These are phyloP conservation scores for Conus ventricosus DNA, from an alignment of 1,140 invertebrate species.

Conservation along the genomic window DNA sequence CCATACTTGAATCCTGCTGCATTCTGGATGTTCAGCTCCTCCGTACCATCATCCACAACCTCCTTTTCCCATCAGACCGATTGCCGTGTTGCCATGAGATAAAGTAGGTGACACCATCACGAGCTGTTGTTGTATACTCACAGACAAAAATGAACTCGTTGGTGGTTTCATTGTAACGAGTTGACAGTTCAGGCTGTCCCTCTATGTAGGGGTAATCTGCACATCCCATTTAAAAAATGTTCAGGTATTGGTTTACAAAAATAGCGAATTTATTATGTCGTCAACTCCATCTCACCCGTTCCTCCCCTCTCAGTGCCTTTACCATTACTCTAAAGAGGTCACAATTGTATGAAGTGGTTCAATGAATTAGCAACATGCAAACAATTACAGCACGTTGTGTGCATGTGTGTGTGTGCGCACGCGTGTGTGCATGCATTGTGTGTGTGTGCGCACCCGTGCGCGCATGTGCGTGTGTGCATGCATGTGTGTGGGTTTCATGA, in stretches of 20 bases:
- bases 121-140: conserved; percentile 34
- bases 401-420: not conserved
- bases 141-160: conserved; percentile 48
- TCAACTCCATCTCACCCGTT: too few relatives aligned
- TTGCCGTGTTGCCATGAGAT: conserved; percentile 49
- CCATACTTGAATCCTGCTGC: conserved; percentile 44
- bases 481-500: not conserved
- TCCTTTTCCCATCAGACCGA: conserved; percentile 2
- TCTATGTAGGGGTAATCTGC: conserved; percentile 52
- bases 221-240: not conserved
- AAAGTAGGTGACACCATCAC: conserved; percentile 43
- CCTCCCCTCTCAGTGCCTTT: too few relatives aligned
- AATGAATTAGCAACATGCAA: too few relatives aligned
- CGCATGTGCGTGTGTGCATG: not conserved
- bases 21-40: conserved; percentile 24
- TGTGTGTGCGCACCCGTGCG: not conserved
- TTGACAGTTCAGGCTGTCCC: conserved; percentile 45
- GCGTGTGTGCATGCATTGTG: not conserved
- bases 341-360: too few relatives aligned
- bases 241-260: not conserved
- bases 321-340: too few relatives aligned
- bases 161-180: conserved; percentile 46
- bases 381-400: not conserved
- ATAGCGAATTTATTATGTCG: too few relatives aligned
- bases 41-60: not conserved